Percentiles rank a stretch among this genome's conserved stretches.
Conservation (phyloP, 2,888 invertebrate species). For the Mantis religiosa region DNA sequence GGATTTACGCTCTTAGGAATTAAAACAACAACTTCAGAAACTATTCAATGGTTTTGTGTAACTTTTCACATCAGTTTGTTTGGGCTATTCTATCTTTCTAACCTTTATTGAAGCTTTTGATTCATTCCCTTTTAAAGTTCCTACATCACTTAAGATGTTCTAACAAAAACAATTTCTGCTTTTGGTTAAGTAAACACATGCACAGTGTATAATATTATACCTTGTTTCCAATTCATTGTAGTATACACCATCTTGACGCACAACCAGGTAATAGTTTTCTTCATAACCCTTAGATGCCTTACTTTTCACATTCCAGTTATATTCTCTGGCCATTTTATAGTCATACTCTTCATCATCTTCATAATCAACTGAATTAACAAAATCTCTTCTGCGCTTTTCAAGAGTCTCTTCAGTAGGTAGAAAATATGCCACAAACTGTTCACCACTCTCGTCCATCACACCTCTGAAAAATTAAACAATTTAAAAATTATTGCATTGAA, state of each 20-base stretch:
- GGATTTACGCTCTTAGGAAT: no score
- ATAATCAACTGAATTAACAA: slow-evolving; percentile 69
- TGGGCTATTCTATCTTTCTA: no score
- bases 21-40: no score
- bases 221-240: slow-evolving; percentile 92
- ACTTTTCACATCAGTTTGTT: no score
- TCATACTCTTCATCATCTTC: slow-evolving; percentile 91
- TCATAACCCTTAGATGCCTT: slow-evolving; percentile 93
- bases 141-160: no score
- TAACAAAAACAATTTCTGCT: no score
- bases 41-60: no score
- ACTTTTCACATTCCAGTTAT: slow-evolving; percentile 99
- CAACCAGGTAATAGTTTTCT: slow-evolving; percentile 94
- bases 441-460: slow-evolving; percentile 98
- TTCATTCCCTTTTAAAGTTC: no score
- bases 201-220: not conserved
- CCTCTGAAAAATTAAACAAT: slow-evolving; percentile 59
- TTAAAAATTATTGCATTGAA: slow-evolving; percentile 6
- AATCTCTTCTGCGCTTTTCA: slow-evolving; percentile 80
- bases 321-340: slow-evolving; percentile 95
- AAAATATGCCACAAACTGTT: slow-evolving; percentile 99
- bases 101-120: no score
- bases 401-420: slow-evolving; percentile 91
- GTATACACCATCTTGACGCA: slow-evolving; percentile 84
- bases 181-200: no score